These are phyloP conservation scores for Otolemur garnettii DNA, from an alignment of 2,113 vertebrate genomes.

Conservation along the genomic window DNA sequence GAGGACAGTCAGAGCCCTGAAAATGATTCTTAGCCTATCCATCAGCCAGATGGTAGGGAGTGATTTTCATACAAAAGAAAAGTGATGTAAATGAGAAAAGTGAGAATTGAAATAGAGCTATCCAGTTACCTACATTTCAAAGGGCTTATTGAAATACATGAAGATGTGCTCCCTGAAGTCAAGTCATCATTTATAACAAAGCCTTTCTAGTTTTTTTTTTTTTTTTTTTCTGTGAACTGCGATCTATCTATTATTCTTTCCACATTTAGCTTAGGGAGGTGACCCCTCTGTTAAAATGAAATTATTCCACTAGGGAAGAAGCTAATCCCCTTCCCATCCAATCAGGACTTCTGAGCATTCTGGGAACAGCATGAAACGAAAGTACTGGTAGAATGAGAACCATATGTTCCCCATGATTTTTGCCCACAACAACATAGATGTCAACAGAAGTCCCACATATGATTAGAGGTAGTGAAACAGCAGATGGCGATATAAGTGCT, in stretches of 20 bases:
- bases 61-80: slow-evolving; percentile 52
- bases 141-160: slow-evolving; percentile 35
- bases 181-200: slow-evolving; percentile 63
- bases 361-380: slow-evolving; percentile 19
- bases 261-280: slow-evolving; percentile 64
- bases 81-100: slow-evolving; percentile 51
- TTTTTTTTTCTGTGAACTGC: not conserved
- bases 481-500: not conserved
- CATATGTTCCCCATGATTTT: slow-evolving; percentile 1
- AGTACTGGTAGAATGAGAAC: slow-evolving; percentile 44
- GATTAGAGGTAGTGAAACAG: not conserved
- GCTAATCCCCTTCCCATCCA: slow-evolving; percentile 48
- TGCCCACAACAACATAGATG: not conserved
- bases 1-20: not conserved
- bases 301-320: slow-evolving; percentile 64
- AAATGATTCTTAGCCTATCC: slow-evolving; percentile 3
- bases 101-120: slow-evolving; percentile 44
- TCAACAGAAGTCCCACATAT: not conserved
- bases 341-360: slow-evolving; percentile 49
- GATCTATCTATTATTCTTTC: slow-evolving; percentile 64
- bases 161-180: slow-evolving; percentile 45
- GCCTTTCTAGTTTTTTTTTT: not conserved
- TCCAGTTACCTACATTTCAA: slow-evolving; percentile 38
- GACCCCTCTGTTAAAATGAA: slow-evolving; percentile 51
- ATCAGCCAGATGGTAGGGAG: slow-evolving; percentile 6